Conservation (phyloP, 2,888 invertebrate species). For the Raillietiella orientalis region DNA sequence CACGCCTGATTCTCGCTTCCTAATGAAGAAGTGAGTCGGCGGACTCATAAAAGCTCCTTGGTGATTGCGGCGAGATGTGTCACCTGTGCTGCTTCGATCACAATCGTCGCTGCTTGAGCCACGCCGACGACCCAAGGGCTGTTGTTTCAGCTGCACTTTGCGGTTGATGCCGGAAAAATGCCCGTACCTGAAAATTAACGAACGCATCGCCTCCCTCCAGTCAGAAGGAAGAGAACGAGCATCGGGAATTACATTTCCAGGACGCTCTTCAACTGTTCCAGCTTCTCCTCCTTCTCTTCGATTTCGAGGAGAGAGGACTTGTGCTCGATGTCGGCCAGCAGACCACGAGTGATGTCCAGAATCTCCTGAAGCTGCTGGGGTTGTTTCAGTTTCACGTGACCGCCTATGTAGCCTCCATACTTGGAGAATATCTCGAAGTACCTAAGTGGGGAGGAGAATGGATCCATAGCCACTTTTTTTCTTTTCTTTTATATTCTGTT, state of each 20-base stretch:
- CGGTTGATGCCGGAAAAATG: slow-evolving; percentile 99
- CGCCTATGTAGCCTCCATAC: slow-evolving; percentile 76
- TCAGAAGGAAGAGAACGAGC: too few species aligned
- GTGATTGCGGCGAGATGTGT: too few species aligned
- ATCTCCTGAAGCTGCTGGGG: slow-evolving; percentile 94
- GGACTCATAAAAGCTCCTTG: too few species aligned
- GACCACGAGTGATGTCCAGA: slow-evolving; percentile 68
- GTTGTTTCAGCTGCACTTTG: slow-evolving; percentile 98
- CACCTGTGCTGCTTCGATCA: slow-evolving; percentile 1
- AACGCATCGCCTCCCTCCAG: too few species aligned
- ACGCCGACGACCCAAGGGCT: slow-evolving; percentile 67
- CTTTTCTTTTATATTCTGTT: slow-evolving; percentile 9
- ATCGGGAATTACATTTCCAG: slow-evolving; percentile 72
- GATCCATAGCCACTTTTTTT: too few species aligned
- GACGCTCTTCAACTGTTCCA: slow-evolving; percentile 89
- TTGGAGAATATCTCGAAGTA: slow-evolving; percentile 97
- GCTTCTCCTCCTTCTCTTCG: slow-evolving; percentile 82
- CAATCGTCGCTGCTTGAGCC: slow-evolving; percentile 75
- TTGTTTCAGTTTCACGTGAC: slow-evolving; percentile 84
- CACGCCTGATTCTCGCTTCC: neutral
- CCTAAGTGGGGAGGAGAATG: too few species aligned
- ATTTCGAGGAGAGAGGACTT: slow-evolving; percentile 63
- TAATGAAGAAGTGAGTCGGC: too few species aligned
- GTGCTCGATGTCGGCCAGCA: slow-evolving; percentile 62
- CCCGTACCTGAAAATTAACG: slow-evolving; percentile 39